These are phyloP conservation scores for Hetaerina americana DNA, from an alignment of 1,140 invertebrate species.

Conservation along the genomic window DNA sequence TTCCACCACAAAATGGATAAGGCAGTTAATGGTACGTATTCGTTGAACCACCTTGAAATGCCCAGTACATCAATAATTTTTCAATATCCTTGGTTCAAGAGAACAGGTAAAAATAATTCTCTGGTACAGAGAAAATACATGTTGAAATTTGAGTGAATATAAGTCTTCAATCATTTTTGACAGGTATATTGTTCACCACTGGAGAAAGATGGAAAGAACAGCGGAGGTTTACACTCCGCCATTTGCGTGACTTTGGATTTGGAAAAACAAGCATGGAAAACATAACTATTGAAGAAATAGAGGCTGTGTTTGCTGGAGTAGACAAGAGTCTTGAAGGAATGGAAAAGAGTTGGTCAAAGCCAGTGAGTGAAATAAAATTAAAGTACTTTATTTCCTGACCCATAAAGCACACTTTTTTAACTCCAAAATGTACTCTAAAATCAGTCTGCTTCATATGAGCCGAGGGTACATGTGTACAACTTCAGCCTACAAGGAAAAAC, in stretches of 20 bases:
- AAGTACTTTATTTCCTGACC: not conserved
- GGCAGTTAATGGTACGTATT: too few species aligned
- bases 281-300: not conserved
- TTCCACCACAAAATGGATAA: not conserved
- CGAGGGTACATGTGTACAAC: too few species aligned
- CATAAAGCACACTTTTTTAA: too few species aligned
- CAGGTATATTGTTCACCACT: slow-evolving; percentile 52
- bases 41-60: too few species aligned
- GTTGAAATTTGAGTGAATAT: too few species aligned
- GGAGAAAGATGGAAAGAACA: slow-evolving; percentile 54
- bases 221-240: slow-evolving; percentile 50
- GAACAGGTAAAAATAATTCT: too few species aligned
- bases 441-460: too few species aligned
- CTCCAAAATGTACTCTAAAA: not conserved
- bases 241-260: slow-evolving; percentile 57
- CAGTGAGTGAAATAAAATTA: not conserved
- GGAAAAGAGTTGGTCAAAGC: not conserved
- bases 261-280: slow-evolving; percentile 27
- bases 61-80: too few species aligned
- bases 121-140: too few species aligned
- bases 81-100: too few species aligned
- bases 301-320: not conserved
- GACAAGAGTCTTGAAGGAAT: not conserved
- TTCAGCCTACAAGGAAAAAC: too few species aligned
- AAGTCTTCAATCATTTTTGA: too few species aligned